Evolutionary conservation across 2,113 vertebrate species (phyloP).

Genomic region (Equus quagga): DNA sequence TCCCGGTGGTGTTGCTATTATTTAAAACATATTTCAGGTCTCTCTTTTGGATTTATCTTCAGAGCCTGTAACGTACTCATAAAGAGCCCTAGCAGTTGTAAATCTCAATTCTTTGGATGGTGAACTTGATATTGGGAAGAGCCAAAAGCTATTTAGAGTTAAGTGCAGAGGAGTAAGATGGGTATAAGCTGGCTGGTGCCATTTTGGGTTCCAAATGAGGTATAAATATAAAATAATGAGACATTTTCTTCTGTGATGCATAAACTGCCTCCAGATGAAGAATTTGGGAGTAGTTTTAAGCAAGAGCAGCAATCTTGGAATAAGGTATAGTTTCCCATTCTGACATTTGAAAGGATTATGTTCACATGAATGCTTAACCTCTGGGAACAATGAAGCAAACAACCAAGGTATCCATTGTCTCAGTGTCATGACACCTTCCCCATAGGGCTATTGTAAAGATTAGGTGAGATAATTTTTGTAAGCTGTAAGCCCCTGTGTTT

Average conservation of each 20-base stretch:
- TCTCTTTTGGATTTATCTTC: slow-evolving; percentile 36
- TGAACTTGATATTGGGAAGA: slow-evolving; percentile 50
- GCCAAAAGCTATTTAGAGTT: slow-evolving; percentile 47
- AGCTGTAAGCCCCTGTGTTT: not conserved
- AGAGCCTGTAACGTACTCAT: slow-evolving; percentile 2
- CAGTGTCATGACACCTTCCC: not conserved
- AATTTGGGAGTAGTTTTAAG: slow-evolving; percentile 54
- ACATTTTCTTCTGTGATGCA: slow-evolving; percentile 22
- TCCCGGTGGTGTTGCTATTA: not conserved
- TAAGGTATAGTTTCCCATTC: not conserved
- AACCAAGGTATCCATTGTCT: not conserved
- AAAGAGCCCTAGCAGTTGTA: slow-evolving; percentile 12
- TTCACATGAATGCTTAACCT: slow-evolving; percentile 32
- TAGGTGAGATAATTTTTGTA: not conserved
- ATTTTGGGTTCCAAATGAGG: slow-evolving; percentile 43
- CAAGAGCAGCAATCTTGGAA: slow-evolving; percentile 27
- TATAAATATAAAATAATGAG: slow-evolving; percentile 59
- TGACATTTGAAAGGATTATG: slow-evolving; percentile 23
- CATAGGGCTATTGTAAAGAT: not conserved
- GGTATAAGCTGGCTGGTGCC: not conserved
- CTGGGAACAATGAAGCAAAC: slow-evolving; percentile 26
- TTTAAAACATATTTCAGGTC: not conserved
- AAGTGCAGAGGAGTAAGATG: slow-evolving; percentile 35
- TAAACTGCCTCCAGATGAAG: slow-evolving; percentile 13
- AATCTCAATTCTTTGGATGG: slow-evolving; percentile 47